phyloP scores from a whole-genome alignment of 1,140 invertebrate genomes.

The Uloborus diversus region DNA sequence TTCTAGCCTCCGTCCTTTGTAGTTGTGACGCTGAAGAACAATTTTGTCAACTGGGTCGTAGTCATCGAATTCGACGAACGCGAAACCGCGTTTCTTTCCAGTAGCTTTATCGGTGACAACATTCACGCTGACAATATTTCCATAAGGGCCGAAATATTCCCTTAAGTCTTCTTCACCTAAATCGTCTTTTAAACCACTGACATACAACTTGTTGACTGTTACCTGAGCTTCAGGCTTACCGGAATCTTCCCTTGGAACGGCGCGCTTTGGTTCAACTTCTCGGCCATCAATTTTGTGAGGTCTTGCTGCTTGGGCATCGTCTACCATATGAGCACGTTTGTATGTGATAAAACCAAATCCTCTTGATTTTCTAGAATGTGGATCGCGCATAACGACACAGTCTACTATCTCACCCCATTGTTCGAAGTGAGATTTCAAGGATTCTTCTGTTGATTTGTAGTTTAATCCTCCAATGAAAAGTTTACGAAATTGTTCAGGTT shows the following conservation, averaged over 20 bases:
- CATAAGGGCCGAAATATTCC: slow-evolving; percentile 84
- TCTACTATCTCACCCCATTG: slow-evolving; percentile 98
- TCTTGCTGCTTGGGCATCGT: slow-evolving; percentile 90
- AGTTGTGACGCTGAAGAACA: slow-evolving; percentile 69
- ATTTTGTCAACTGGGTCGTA: slow-evolving; percentile 97
- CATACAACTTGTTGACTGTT: slow-evolving; percentile 94
- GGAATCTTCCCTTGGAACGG: slow-evolving; percentile 90
- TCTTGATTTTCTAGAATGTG: slow-evolving; percentile 84
- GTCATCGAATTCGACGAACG: slow-evolving; percentile 96
- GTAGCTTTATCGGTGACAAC: slow-evolving; percentile 87
- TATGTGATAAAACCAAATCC: slow-evolving; percentile 99
- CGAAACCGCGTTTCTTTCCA: slow-evolving; percentile 91
- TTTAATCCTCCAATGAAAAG: slow-evolving; percentile 97
- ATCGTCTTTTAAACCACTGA: slow-evolving; percentile 88
- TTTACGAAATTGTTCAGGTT: slow-evolving; percentile 91
- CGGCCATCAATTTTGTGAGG: slow-evolving; percentile 83
- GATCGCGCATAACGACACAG: slow-evolving; percentile 98
- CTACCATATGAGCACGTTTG: slow-evolving; percentile 88
- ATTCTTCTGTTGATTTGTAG: slow-evolving; percentile 94
- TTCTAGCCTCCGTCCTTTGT: slow-evolving; percentile 67
- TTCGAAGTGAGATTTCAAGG: slow-evolving; percentile 88
- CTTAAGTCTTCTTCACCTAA: slow-evolving; percentile 86
- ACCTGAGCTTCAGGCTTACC: slow-evolving; percentile 89
- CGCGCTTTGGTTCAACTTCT: slow-evolving; percentile 95
- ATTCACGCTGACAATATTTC: slow-evolving; percentile 82